Percentiles rank a stretch among this genome's conserved stretches.
Evolutionary conservation across 2,888 invertebrate species (phyloP).

Genomic region (Diloba caeruleocephala): DNA sequence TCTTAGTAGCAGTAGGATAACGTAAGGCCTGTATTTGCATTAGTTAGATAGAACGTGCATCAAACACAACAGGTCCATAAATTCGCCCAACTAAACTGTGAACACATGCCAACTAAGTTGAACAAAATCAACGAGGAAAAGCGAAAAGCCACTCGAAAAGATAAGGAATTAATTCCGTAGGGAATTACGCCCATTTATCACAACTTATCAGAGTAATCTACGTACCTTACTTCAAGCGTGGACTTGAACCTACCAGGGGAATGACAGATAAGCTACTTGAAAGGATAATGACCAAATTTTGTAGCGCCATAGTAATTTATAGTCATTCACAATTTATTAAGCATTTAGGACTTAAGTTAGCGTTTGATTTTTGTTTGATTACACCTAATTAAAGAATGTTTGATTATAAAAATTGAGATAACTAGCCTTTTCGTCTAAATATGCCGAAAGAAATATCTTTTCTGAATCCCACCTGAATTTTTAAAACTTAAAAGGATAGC

Average conservation of each 20-base stretch:
- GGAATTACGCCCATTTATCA: slow-evolving; percentile 50
- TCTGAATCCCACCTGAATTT: too few species aligned
- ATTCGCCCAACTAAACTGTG: slow-evolving; percentile 2
- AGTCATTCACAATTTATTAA: slow-evolving; percentile 27
- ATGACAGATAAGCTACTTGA: slow-evolving; percentile 48
- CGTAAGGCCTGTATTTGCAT: too few species aligned
- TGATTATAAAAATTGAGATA: too few species aligned
- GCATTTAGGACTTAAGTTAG: slow-evolving; percentile 14
- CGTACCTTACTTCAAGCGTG: slow-evolving; percentile 13
- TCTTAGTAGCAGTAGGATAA: too few species aligned
- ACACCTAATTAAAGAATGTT: too few species aligned
- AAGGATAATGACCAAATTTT: slow-evolving; percentile 50
- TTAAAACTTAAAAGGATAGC: too few species aligned
- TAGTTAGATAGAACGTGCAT: neutral
- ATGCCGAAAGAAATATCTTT: too few species aligned
- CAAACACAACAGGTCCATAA: slow-evolving; percentile 10
- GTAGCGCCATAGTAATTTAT: slow-evolving; percentile 34
- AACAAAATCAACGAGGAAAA: slow-evolving; percentile 26
- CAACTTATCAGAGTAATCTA: slow-evolving; percentile 43
- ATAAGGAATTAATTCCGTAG: slow-evolving; percentile 42
- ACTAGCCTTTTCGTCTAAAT: too few species aligned
- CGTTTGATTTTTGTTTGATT: slow-evolving; percentile 4
- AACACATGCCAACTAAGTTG: slow-evolving; percentile 14
- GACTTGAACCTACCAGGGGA: slow-evolving; percentile 26
- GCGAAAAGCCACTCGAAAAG: slow-evolving; percentile 26